Evolutionary conservation across 2,113 vertebrate genomes (phyloP).

Genomic region (Cricetomys ansorgei): DNA sequence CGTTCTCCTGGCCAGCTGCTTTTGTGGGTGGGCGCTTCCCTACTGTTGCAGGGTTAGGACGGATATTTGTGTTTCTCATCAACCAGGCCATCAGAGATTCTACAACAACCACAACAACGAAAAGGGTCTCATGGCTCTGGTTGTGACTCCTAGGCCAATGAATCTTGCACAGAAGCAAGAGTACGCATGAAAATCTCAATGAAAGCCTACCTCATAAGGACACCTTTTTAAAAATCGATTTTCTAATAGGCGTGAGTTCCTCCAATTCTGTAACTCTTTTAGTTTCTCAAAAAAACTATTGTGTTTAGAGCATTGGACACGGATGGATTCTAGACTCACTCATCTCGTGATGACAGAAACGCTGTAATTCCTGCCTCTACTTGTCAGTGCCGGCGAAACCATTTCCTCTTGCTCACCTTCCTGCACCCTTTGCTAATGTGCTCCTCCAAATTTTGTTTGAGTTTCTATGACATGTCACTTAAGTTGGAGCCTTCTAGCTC

Average conservation of each 20-base stretch:
- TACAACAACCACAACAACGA: background rate
- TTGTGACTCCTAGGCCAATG: background rate
- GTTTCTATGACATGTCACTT: background rate
- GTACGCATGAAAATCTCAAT: background rate
- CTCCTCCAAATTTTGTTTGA: background rate
- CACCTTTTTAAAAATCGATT: background rate
- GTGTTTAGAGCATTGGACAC: background rate
- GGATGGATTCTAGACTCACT: background rate
- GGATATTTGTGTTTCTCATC: background rate
- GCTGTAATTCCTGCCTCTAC: background rate
- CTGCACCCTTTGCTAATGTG: background rate
- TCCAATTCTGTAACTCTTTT: background rate
- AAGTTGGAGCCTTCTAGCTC: background rate
- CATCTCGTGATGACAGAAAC: background rate
- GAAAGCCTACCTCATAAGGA: background rate
- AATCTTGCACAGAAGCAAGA: background rate
- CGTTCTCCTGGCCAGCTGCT: background rate
- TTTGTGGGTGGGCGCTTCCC: background rate
- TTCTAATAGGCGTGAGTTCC: background rate
- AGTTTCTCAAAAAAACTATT: background rate
- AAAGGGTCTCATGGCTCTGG: background rate
- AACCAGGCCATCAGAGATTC: background rate
- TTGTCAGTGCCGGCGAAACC: rapidly evolving
- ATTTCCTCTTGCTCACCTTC: background rate
- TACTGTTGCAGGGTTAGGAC: background rate